Evolutionary conservation across 2,888 invertebrate species (phyloP), one percentile per base, ranked within the genome.

Genomic region (Alloscopus bannaensis): DNA sequence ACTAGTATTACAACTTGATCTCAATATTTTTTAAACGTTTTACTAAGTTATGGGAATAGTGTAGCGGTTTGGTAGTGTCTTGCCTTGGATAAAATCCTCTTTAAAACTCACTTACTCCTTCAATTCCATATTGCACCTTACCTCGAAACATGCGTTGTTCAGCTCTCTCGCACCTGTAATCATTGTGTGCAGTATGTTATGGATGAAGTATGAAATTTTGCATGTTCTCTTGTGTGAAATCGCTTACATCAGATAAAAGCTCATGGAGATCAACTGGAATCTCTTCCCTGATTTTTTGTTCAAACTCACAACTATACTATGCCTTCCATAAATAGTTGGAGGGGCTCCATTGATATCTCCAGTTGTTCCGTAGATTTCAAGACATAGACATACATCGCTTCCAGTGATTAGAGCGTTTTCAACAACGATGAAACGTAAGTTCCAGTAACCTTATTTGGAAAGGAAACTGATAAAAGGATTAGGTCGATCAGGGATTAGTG

Each of bases 271-370:
- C 3, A 26, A 22, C 8, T 45, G 3, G 18, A 22, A 22, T 6
- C 24, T 22, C 24, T 52, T 52, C 24, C 52, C 52, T 52, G 52
- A 52, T 52, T 52, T 18, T n/a, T n/a, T n/a, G n/a, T n/a, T n/a
- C n/a, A n/a, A n/a, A n/a, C n/a, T n/a, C n/a, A n/a, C n/a, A 22
- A 24, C 24, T 2, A 22, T 24, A 52, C 6, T 52, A 3, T 16
- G 4, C 4, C 8, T 2, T 26, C 20, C n/a, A 55, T 55, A 55
- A 55, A 55, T 55, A 55, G 55, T 26, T 2, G 24, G 55, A 26
- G 28, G 13, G 28, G 8, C 28, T 4, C 11, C 11, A 11, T 13
- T 26, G 28, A 26, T 26, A 26, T 26, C 36, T 3, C 26, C 55
- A 55, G 55, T 55, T 55, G 24, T 55, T 16, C 55, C 11, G 28